A percentile compares a stretch with the other conserved stretches of the same genome.
Evolutionary conservation across 2,888 invertebrate genomes (phyloP).

Genomic region (Busseola fusca): DNA sequence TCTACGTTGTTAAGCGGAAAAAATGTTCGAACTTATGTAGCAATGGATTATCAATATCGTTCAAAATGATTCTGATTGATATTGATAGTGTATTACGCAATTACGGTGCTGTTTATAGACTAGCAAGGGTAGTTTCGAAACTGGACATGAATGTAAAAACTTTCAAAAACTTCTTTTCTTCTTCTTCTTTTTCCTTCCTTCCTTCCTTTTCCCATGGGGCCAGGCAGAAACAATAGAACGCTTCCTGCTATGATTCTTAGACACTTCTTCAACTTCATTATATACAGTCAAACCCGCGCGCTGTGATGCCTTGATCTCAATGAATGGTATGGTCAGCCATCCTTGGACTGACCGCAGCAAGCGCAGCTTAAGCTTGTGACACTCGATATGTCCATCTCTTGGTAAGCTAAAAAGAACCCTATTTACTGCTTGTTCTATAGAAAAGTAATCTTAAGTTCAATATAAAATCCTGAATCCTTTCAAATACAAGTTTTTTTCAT

Average conservation of each 20-base stretch:
- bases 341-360: background rate
- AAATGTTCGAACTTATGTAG: background rate
- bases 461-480: conserved; percentile 25
- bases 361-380: background rate
- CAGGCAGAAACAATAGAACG: background rate
- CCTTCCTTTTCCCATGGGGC: background rate
- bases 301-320: background rate
- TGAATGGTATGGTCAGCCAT: background rate
- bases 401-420: background rate
- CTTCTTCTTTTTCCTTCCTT: no score
- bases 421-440: background rate
- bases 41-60: background rate
- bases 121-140: background rate
- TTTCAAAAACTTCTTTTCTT: no score
- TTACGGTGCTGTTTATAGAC: background rate
- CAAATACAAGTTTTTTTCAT: conserved; percentile 40
- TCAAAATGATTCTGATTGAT: background rate
- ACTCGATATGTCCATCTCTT: no score
- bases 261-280: no score
- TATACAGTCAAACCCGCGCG: no score
- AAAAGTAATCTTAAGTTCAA: background rate
- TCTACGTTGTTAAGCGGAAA: background rate
- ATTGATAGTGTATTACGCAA: background rate
- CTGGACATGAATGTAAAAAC: background rate
- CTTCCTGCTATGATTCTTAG: background rate